phyloP scores from a whole-genome alignment of 1,140 invertebrate species.

The Drosophila grimshawi region DNA sequence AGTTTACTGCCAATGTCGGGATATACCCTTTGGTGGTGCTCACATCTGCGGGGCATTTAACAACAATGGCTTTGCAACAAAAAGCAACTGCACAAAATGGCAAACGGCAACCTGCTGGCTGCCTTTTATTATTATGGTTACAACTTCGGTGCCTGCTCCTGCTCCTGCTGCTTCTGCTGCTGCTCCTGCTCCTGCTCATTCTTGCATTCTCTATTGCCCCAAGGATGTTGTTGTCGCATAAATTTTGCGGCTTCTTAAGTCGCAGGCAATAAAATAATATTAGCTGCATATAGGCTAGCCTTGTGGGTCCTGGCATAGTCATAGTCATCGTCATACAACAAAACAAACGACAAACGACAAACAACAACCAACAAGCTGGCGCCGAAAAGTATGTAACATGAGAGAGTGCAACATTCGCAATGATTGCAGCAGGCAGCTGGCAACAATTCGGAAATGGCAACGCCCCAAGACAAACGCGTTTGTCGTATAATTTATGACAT shows the following conservation, averaged over 20 bases:
- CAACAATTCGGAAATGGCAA: conserved; percentile 49
- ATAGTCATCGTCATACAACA: conserved; percentile 3
- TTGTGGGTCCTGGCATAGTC: conserved; percentile 8
- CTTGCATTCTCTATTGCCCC: conserved; percentile 1
- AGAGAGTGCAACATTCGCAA: conserved; percentile 68
- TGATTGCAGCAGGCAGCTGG: conserved; percentile 70
- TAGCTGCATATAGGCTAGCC: conserved; percentile 68
- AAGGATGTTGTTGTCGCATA: conserved; percentile 77
- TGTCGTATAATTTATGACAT: conserved; percentile 80
- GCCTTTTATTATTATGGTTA: conserved; percentile 79
- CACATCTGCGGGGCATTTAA: conserved; percentile 25
- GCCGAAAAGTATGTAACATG: conserved; percentile 76
- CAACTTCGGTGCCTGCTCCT: not conserved
- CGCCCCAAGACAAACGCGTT: conserved; percentile 76
- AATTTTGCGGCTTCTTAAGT: conserved; percentile 83
- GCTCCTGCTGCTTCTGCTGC: not conserved
- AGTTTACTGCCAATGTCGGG: not conserved
- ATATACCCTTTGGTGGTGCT: not conserved
- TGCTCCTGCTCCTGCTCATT: not conserved
- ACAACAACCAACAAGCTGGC: not conserved
- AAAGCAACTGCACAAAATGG: conserved; percentile 35
- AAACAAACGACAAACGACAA: not conserved
- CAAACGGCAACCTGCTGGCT: conserved; percentile 61
- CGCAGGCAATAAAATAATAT: conserved; percentile 83
- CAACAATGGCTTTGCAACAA: conserved; percentile 29